phyloP scores from a whole-genome alignment of 2,888 invertebrate species.

The Phragmatobia fuliginosa region DNA sequence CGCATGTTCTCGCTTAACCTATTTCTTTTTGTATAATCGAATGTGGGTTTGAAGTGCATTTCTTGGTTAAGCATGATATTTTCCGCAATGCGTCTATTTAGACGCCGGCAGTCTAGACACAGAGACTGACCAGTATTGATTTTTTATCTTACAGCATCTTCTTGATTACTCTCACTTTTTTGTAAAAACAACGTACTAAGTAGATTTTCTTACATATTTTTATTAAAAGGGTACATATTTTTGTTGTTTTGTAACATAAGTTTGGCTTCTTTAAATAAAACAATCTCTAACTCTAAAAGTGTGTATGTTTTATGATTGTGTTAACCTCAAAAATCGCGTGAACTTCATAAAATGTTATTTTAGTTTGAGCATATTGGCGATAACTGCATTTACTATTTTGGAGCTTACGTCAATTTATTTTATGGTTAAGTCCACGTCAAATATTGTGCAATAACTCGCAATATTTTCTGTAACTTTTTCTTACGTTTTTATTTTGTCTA shows the following conservation, averaged over 20 bases:
- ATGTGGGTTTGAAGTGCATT: conserved; percentile 27
- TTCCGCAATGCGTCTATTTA: conserved; percentile 64
- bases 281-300: background rate
- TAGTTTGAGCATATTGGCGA: background rate
- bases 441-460: conserved; percentile 22
- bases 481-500: background rate
- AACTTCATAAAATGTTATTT: background rate
- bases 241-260: background rate
- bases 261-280: background rate
- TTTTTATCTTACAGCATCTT: conserved; percentile 43
- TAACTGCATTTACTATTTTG: background rate
- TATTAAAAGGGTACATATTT: background rate
- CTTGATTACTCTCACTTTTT: conserved; percentile 18
- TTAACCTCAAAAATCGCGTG: background rate
- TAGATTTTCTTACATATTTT: background rate
- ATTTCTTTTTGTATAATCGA: conserved; percentile 31
- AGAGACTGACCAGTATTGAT: conserved; percentile 62
- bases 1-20: conserved; percentile 30
- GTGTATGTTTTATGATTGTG: background rate
- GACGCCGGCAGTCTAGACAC: conserved; percentile 59
- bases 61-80: conserved; percentile 32
- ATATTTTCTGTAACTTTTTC: background rate
- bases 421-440: background rate
- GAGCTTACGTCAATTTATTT: conserved; percentile 3
- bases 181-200: background rate